These are phyloP conservation scores for Epinotia brunnichana DNA, from an alignment of 2,888 invertebrate species.

Conservation along the genomic window DNA sequence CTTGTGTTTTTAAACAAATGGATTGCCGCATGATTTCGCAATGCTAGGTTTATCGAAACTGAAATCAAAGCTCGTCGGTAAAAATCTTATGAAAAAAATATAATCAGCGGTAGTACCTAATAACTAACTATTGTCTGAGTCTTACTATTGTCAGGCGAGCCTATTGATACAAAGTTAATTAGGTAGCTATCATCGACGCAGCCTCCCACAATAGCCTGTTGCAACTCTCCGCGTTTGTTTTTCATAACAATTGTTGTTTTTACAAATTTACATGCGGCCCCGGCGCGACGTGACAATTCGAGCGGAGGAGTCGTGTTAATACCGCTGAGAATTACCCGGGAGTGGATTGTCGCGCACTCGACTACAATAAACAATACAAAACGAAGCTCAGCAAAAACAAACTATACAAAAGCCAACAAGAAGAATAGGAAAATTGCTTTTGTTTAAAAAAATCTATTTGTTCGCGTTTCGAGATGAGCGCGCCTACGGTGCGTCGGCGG, in stretches of 20 bases:
- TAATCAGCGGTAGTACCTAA: constrained; percentile 21
- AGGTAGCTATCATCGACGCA: constrained; percentile 56
- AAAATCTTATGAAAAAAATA: constrained; percentile 31
- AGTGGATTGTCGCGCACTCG: constrained; percentile 78
- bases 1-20: constrained; percentile 20
- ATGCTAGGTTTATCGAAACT: constrained; percentile 24
- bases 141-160: constrained; percentile 57
- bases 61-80: constrained; percentile 33
- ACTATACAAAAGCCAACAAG: constrained; percentile 80
- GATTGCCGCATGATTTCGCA: constrained; percentile 8
- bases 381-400: constrained; percentile 78
- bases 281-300: constrained; percentile 66
- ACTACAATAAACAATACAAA: constrained; percentile 82
- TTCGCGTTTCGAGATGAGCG: constrained; percentile 79
- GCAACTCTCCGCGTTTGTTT: constrained; percentile 65
- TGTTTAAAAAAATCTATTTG: constrained; percentile 83
- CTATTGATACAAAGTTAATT: constrained; percentile 71
- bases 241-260: constrained; percentile 78
- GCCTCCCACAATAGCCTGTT: constrained; percentile 53
- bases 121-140: constrained; percentile 33
- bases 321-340: constrained; percentile 80
- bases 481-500: constrained; percentile 72
- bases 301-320: constrained; percentile 69
- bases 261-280: constrained; percentile 73
- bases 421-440: constrained; percentile 84